Conservation (phyloP, 2,888 invertebrate species). For the Agrotis clavis region DNA sequence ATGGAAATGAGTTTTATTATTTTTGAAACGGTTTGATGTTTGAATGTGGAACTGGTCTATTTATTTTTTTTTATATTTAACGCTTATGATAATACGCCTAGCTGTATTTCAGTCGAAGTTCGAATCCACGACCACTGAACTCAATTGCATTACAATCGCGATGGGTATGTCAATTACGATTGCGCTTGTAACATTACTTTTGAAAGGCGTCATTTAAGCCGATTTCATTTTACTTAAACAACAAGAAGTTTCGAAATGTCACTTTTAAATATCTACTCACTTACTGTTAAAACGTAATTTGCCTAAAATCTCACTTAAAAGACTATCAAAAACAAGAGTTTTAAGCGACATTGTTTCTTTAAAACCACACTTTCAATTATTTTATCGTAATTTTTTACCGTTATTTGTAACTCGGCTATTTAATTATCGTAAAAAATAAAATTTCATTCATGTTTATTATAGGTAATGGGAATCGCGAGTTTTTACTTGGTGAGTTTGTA, state of each 20-base stretch:
- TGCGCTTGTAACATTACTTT: slow-evolving; percentile 11
- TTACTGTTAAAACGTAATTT: slow-evolving; percentile 36
- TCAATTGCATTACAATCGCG: slow-evolving; percentile 1
- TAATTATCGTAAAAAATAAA: slow-evolving; percentile 46
- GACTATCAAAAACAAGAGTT: slow-evolving; percentile 20
- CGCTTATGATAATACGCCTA: neutral
- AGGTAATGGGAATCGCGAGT: slow-evolving; percentile 14
- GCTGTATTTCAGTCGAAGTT: neutral
- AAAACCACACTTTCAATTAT: slow-evolving; percentile 11
- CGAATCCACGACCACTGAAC: neutral
- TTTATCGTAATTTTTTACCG: slow-evolving; percentile 21
- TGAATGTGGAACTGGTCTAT: neutral
- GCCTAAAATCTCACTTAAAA: slow-evolving; percentile 25
- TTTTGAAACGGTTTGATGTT: slow-evolving; percentile 41
- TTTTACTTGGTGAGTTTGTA: slow-evolving; percentile 17
- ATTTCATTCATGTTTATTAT: slow-evolving; percentile 20
- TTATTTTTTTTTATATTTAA: slow-evolving; percentile 12
- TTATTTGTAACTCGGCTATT: slow-evolving; percentile 49
- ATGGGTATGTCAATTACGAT: neutral
- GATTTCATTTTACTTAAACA: slow-evolving; percentile 27
- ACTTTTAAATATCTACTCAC: slow-evolving; percentile 9
- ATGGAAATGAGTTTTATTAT: slow-evolving; percentile 52
- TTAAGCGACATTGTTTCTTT: slow-evolving; percentile 9
- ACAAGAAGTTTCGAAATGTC: slow-evolving; percentile 27
- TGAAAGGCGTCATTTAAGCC: slow-evolving; percentile 33